Base-by-base conservation (phyloP, 23 tunicate species). In the Styela plicata region DNA sequence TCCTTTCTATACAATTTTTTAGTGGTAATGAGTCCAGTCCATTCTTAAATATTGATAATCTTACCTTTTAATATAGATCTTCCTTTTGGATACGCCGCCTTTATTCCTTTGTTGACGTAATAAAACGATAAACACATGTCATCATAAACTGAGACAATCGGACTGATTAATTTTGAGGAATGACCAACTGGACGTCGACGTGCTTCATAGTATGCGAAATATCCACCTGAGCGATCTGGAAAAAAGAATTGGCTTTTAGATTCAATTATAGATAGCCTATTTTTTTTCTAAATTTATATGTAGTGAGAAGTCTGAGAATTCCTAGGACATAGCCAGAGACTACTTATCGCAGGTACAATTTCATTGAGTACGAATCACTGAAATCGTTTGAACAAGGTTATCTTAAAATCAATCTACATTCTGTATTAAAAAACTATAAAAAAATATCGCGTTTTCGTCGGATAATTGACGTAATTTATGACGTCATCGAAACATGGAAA, bases 71-170 rank as follows among this genome's bases (percentile, higher is more conserved):
- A 57, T 31, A 33, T 76, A 0, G 81, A 76, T 24, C 81, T 52
- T 36, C 81, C 81, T 27, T 76, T 29, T 21, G 81, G 81, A 76
- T 76, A 76, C 30, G 81, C 13, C 44, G 27, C 24, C 53, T 57
- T 76, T 24, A 24, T 76, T 29, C 81, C 81, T 53, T 76, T 76
- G 81, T 76, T 76, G 2, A 76, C 81, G 67, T 76, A 76, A 76
- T 36, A 76, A 53, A 76, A 76, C 31, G 81, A 13, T 1, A 76
- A 7, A 1, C 81, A 76, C 24, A 24, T 44, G 66, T 76, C 81
- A n/a, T 76, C 81, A 76, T 52, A 24, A 44, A 76, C 36, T 17
- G 52, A 29, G 5, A 21, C 29, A 52, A 52, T 23, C 30, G 66
- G 81, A 53, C 64, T 76, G 66, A 36, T 5, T 24, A 76, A 44